Base-by-base conservation (phyloP, 2,888 invertebrate genomes). In the Anorthoa munda region DNA sequence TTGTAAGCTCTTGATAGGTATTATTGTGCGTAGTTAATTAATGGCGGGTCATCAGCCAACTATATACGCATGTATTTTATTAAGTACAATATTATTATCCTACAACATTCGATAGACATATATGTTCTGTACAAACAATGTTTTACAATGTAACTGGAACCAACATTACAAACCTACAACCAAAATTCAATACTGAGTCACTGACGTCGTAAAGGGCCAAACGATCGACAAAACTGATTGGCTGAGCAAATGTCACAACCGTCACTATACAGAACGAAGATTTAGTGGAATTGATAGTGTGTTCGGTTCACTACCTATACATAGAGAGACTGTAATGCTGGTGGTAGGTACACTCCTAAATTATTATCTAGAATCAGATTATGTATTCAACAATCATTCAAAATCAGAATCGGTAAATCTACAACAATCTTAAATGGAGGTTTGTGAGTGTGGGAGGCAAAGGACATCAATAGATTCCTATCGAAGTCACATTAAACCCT, bases 191-290 rank as follows among this genome's bases (percentile, higher is more conserved):
- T 74, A 74, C 81, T 69, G 82, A 76, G 26, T 82, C 63, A 72
- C 51, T 72, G 58, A 53, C 61, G 60, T 56, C 53, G 56, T 72
- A 59, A 53, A 72, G 73, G 60, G 65, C 60, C 63, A 53, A 61
- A 61, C 78, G 83, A 83, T 83, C 56, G 53, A 65, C 51, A 51
- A 46, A 72, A 67, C 65, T 75, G 82, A 81, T 81, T 70, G 81
- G 50, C 55, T 73, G 67, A 73, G 50, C 81, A 61, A 83, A 80
- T 83, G 67, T 68, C 67, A 61, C 67, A 81, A 77, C 66, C 50
- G 59, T 31, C 45, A 59, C 66, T 63, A 26, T 50, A 58, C 39
- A 39, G 21, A 23, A 60, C 59, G 23, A 73, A 66, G 56, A 83
- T 79, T 83, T 63, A 45, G 21, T 77, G 66, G 55, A 82, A 77